Evolutionary conservation across 1,140 invertebrate genomes (phyloP).

Genomic region (Meteorus sp.): DNA sequence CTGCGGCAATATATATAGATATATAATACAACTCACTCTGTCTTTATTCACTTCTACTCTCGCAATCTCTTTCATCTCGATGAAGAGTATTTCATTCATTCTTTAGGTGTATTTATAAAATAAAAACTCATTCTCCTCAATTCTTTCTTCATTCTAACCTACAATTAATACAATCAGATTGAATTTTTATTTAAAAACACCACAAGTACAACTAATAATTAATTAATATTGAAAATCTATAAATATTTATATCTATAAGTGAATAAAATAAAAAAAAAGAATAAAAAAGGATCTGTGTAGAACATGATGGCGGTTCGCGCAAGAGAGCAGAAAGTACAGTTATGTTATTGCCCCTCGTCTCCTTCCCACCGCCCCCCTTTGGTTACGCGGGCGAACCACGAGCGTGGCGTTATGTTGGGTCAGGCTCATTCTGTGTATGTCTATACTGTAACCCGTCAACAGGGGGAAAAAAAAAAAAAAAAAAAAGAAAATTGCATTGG

Average conservation of each 20-base stretch:
- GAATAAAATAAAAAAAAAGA: background rate
- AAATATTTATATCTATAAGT: background rate
- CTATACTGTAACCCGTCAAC: constrained; percentile 21
- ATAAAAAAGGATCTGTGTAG: constrained; percentile 12
- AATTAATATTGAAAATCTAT: background rate
- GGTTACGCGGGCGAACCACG: constrained; percentile 6
- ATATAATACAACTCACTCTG: too few species aligned
- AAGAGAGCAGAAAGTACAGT: constrained; percentile 38
- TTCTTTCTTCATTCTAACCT: too few species aligned
- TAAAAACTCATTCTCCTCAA: too few species aligned
- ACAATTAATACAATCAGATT: too few species aligned
- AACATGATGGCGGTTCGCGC: constrained; percentile 22
- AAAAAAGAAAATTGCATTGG: constrained; percentile 9
- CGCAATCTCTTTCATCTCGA: background rate
- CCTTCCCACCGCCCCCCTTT: too few species aligned
- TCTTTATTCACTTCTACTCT: constrained; percentile 14
- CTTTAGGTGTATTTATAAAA: background rate
- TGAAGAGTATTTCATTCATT: background rate
- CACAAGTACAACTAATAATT: too few species aligned
- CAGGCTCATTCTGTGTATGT: too few species aligned
- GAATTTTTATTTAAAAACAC: too few species aligned
- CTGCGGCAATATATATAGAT: constrained; percentile 4
- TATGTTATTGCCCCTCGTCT: constrained; percentile 30
- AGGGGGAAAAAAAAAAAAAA: constrained; percentile 10
- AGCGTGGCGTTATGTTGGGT: constrained; percentile 33